A percentile compares a stretch with the other conserved stretches of the same genome.
Evolutionary conservation across 37 sponge, comb jelly and placozoan genomes (phyloP).

Genomic region (Theonella swinhoei): DNA sequence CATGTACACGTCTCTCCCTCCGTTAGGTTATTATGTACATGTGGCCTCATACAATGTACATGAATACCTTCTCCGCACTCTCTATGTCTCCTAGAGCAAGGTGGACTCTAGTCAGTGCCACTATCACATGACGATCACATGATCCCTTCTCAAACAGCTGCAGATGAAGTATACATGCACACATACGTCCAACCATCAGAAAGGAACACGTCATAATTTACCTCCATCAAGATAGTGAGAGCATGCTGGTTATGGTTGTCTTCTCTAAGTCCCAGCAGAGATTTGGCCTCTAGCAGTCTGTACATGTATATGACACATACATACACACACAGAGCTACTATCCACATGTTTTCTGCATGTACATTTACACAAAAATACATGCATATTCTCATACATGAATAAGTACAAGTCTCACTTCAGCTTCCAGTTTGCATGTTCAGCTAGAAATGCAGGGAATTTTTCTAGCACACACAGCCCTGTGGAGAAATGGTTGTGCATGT

Average conservation of each 20-base stretch:
- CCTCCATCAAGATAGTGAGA: not conserved
- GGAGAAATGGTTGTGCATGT: too few relatives aligned
- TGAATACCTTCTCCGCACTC: conserved; percentile 28
- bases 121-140: conserved; percentile 49
- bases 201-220: too few relatives aligned
- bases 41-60: too few relatives aligned
- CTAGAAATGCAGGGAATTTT: not conserved
- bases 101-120: conserved; percentile 1
- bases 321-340: not conserved
- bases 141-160: conserved; percentile 18
- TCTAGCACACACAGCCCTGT: not conserved
- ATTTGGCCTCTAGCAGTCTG: not conserved
- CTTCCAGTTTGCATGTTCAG: not conserved
- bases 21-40: not conserved
- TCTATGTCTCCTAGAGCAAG: conserved; percentile 10
- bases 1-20: not conserved
- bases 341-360: too few relatives aligned
- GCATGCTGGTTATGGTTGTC: not conserved
- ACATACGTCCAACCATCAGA: too few relatives aligned
- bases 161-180: not conserved
- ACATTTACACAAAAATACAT: not conserved
- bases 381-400: too few relatives aligned
- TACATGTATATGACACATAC: too few relatives aligned
- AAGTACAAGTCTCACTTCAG: too few relatives aligned
- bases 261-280: not conserved